Evolutionary conservation across 1,140 invertebrate species (phyloP).

Genomic region (Tribolium castaneum): DNA sequence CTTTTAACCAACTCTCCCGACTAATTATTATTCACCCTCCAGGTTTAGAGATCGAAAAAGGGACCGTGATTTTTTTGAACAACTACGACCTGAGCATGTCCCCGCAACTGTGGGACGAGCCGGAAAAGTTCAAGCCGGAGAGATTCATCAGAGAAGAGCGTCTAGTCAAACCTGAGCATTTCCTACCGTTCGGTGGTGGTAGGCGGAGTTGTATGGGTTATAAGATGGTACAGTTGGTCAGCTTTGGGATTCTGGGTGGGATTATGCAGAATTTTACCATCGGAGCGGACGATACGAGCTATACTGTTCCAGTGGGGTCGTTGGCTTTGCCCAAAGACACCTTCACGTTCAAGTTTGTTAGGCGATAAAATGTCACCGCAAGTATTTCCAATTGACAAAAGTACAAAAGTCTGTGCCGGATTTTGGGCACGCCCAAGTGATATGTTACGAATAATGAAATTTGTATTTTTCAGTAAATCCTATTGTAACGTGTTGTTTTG

Average conservation of each 20-base stretch:
- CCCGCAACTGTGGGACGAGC: conserved; percentile 76
- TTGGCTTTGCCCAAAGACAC: conserved; percentile 75
- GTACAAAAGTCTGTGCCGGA: background rate
- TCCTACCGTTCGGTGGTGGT: conserved; percentile 87
- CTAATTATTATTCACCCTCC: conserved; percentile 37
- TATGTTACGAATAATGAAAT: background rate
- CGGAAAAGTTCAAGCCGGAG: conserved; percentile 78
- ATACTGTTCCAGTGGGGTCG: conserved; percentile 72
- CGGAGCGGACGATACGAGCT: conserved; percentile 66
- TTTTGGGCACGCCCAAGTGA: background rate
- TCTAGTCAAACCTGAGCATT: conserved; percentile 71
- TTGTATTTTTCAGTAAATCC: background rate
- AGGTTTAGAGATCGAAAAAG: conserved; percentile 79
- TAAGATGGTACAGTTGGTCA: conserved; percentile 82
- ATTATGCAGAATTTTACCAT: conserved; percentile 81
- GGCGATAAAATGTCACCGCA: conserved; percentile 36
- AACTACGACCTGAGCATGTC: conserved; percentile 87
- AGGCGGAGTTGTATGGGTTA: conserved; percentile 91
- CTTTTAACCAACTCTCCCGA: background rate
- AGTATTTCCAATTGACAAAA: background rate
- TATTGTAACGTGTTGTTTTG: background rate
- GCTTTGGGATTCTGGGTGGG: conserved; percentile 77
- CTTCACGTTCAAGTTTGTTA: conserved; percentile 65
- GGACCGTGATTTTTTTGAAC: conserved; percentile 87
- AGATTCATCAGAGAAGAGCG: conserved; percentile 72